Evolutionary conservation across 1,140 invertebrate species (phyloP), one percentile per base, ranked within the genome.

Genomic region (Patella vulgata): DNA sequence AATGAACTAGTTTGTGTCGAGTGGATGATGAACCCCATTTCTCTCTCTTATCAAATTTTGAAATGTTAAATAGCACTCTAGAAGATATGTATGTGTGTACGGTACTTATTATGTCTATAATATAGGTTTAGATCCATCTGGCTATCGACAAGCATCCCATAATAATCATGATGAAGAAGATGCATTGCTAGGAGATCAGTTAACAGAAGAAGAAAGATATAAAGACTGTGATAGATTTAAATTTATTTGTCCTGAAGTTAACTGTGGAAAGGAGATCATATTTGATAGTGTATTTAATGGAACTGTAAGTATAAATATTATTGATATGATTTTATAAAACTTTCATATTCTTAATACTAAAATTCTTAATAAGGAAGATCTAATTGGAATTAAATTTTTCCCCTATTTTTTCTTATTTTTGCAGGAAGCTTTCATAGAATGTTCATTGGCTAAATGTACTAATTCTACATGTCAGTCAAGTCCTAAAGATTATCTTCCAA

Each of bases 191-290:
- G 81, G 87, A 19, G 62, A 79, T 4, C 78, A 82, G 56, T 55
- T 85, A 39, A 78, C 89, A 44, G 88, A 91, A 58, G 88, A 91
- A 48, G 90, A 93, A 59, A 89, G 90, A 64, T 96, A 90, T 79
- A 89, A 89, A 66, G 86, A 91, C 57, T 95, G 93, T 76, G 88
- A 91, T 21, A 70, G 78, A 28, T 71, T 85, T 11, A 73, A 68
- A 27, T 70, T 84, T 48, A 61, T 50, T 8, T 88, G 88, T 77
- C 82, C 83, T 5, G 70, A 70, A 3, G 40, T 65, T 31, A 71
- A 66, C 0, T 88, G 87, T 74, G 72, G 75, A 31, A 72, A 69
- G 47, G 81, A 85, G 58, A 85, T 85, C 50, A 70, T 83, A 30
- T 56, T 87, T 42, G 84, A 86, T 50, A 60, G 76, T 40, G 79